Evolutionary conservation across 2,888 invertebrate genomes (phyloP), one percentile per base, ranked within the genome.

Genomic region (Lottia gigantea): DNA sequence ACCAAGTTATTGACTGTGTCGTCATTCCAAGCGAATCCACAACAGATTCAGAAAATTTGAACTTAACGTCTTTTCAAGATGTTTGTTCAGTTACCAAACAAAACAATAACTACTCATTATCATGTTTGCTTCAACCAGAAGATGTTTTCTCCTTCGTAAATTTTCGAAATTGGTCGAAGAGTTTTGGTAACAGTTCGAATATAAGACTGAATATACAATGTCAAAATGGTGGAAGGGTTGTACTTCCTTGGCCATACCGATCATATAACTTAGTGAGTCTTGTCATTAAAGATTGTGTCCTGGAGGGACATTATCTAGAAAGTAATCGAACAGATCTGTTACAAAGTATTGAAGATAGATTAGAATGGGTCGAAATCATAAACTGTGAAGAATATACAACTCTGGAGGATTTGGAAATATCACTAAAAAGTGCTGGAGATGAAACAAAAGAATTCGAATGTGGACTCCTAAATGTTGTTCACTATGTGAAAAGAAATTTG

Each of bases 111-210:
- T 40, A 40, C 40, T 40, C 40, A 40, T 40, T 40, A 8, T 4
- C 40, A 40, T 40, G 40, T 40, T 40, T 40, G 40, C 40, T 40
- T 11, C 40, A 40, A 6, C 7, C 40, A 40, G 40, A 55, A 3
- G 55, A 23, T 3, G 55, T 55, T 19, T 55, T 55, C 23, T 19
- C 19, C 8, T 55, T 55, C 23, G 23, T 23, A 23, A 23, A 19
- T 23, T 55, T 55, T 55, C 19, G 55, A 55, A 16, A 55, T 14
- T 55, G 55, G 55, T 55, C 55, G 14, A 55, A 55, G 55, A 23
- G 19, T 23, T 3, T 8, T 11, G 12, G 8, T 14, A 55, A 55
- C 15, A 12, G 19, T 23, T 55, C 55, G 12, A 23, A 19, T 23
- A 23, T 55, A 12, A 23, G 12, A 12, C 19, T 55, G 23, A 23